A percentile compares a stretch with the other conserved stretches of the same genome.
Conservation (phyloP, 2,113 vertebrate genomes). For the Promerops cafer region DNA sequence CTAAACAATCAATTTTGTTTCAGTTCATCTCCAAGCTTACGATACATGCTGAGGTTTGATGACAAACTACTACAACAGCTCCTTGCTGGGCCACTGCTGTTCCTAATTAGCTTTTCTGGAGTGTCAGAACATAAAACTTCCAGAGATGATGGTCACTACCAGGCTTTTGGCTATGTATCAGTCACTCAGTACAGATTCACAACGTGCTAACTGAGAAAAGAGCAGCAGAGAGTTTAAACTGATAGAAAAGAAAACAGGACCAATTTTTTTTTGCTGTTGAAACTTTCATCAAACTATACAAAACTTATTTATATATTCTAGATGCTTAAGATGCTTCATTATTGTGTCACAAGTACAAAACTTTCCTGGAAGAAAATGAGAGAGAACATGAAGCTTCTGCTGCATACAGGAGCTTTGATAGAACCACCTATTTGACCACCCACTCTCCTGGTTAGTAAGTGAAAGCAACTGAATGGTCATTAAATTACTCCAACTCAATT, state of each 20-base stretch:
- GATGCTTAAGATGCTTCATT: not conserved
- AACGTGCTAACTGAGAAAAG: not conserved
- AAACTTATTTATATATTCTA: not conserved
- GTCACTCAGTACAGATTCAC: not conserved
- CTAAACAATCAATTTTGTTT: not conserved
- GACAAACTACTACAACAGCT: not conserved
- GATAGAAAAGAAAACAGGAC: not conserved
- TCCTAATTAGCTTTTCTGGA: not conserved
- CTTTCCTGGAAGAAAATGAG: not conserved
- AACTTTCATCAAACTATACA: not conserved
- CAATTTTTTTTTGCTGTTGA: not conserved
- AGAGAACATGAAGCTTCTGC: not conserved
- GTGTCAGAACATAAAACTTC: not conserved
- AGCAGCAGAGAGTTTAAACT: not conserved
- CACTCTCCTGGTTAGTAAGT: not conserved
- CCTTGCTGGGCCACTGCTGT: not conserved
- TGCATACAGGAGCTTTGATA: not conserved
- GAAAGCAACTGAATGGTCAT: not conserved
- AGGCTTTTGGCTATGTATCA: not conserved
- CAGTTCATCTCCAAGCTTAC: not conserved
- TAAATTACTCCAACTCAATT: not conserved
- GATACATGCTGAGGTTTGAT: not conserved
- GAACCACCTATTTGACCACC: not conserved
- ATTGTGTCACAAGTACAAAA: not conserved
- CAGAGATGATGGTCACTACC: not conserved